Conservation (phyloP, 2,888 invertebrate genomes). For the Macaria liturata region DNA sequence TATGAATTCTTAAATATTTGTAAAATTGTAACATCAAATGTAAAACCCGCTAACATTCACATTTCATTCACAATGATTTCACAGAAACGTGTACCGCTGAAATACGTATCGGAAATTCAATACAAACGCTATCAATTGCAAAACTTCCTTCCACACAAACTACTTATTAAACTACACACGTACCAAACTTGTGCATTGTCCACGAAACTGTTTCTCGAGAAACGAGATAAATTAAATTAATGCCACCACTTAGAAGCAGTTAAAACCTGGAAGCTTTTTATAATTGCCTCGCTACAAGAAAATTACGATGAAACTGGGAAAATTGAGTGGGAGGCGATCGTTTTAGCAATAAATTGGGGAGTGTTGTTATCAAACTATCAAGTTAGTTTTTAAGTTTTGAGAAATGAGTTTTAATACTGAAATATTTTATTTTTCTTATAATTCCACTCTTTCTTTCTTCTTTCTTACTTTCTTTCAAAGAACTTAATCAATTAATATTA, state of each 20-base stretch:
- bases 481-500: too few species aligned
- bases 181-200: constrained; percentile 35
- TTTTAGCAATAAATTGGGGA: constrained; percentile 25
- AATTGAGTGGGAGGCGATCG: constrained; percentile 19
- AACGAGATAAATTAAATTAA: constrained; percentile 61
- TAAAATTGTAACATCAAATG: too few species aligned
- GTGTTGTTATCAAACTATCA: constrained; percentile 14
- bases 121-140: constrained; percentile 30
- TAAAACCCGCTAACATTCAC: too few species aligned
- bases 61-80: constrained; percentile 2
- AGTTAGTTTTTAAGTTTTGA: constrained; percentile 4
- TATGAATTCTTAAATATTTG: too few species aligned
- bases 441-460: too few species aligned
- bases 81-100: constrained; percentile 5
- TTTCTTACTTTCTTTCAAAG: too few species aligned
- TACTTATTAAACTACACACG: constrained; percentile 40
- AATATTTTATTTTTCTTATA: background rate
- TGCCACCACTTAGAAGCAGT: constrained; percentile 41
- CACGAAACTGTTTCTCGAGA: constrained; percentile 45
- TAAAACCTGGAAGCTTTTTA: constrained; percentile 35
- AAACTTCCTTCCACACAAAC: constrained; percentile 39
- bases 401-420: background rate
- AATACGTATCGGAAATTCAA: constrained; percentile 25
- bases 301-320: constrained; percentile 26
- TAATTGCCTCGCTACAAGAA: constrained; percentile 31